A percentile compares a stretch with the other conserved stretches of the same genome.
Evolutionary conservation across 2,113 vertebrate species (phyloP).

Genomic region (Nymphicus hollandicus): DNA sequence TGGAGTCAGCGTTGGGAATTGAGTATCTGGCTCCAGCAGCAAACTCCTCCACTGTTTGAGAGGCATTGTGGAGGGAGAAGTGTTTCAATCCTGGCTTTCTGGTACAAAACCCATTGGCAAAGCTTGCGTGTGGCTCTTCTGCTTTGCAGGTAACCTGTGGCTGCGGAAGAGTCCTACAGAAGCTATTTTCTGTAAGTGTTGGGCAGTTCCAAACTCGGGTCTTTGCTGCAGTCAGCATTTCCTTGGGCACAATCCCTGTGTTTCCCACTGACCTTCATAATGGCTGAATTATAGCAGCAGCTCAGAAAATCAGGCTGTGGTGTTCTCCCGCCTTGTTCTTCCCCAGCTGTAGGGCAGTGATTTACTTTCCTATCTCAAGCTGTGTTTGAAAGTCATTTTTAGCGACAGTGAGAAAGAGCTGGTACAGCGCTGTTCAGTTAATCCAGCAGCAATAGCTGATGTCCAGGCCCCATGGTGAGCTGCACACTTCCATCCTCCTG

Average conservation of each 20-base stretch:
- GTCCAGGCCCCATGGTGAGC: not conserved
- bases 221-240: not conserved
- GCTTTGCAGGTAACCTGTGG: not conserved
- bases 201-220: not conserved
- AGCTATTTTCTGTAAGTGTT: not conserved
- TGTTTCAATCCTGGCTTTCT: not conserved
- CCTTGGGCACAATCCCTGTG: not conserved
- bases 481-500: not conserved
- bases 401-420: not conserved
- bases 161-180: not conserved
- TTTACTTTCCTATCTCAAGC: conserved; percentile 32
- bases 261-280: not conserved
- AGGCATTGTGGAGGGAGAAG: not conserved
- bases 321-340: not conserved
- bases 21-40: not conserved
- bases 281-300: not conserved
- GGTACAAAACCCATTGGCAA: not conserved
- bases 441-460: not conserved
- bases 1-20: not conserved
- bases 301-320: not conserved
- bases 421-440: not conserved
- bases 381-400: conserved; percentile 20
- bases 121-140: not conserved
- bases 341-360: not conserved
- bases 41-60: not conserved